A percentile compares a stretch with the other conserved stretches of the same genome.
Conservation (phyloP, 2,797 vertebrate genomes). For the Cynopterus sphinx region DNA sequence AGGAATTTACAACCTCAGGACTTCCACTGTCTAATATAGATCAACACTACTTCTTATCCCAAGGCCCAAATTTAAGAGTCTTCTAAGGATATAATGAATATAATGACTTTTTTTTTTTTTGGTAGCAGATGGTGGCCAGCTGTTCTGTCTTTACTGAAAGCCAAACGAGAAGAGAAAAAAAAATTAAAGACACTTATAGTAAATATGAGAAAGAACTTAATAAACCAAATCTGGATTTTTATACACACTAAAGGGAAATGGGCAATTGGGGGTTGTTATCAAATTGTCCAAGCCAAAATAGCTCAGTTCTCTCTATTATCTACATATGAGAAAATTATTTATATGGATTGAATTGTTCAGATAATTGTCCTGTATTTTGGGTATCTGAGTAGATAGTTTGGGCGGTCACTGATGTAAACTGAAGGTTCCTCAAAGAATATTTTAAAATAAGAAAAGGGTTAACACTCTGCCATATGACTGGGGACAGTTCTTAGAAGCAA, state of each 20-base stretch:
- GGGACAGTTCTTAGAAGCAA: background rate
- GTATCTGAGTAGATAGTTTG: slow-evolving; percentile 47
- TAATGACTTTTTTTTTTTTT: background rate
- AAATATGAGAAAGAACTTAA: slow-evolving; percentile 70
- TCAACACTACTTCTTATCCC: background rate
- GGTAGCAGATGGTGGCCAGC: slow-evolving; percentile 74
- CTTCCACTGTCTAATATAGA: background rate
- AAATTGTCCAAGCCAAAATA: slow-evolving; percentile 66
- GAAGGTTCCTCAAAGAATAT: slow-evolving; percentile 3
- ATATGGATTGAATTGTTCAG: slow-evolving; percentile 46
- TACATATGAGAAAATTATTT: slow-evolving; percentile 64
- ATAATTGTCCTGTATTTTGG: slow-evolving; percentile 50
- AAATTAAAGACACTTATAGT: slow-evolving; percentile 67
- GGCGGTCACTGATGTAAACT: slow-evolving; percentile 44
- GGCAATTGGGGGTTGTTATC: slow-evolving; percentile 67
- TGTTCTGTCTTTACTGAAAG: slow-evolving; percentile 71
- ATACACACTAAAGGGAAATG: slow-evolving; percentile 63
- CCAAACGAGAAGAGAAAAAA: slow-evolving; percentile 47
- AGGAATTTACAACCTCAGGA: slow-evolving; percentile 38
- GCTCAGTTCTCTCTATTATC: slow-evolving; percentile 60
- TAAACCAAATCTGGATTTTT: slow-evolving; percentile 66
- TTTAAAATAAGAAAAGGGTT: slow-evolving; percentile 11
- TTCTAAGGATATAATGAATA: slow-evolving; percentile 61
- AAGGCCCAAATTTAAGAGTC: slow-evolving; percentile 32
- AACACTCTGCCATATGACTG: background rate